Evolutionary conservation across 2,797 vertebrate genomes (phyloP), one percentile per base, ranked within the genome.

Genomic region (Pseudotriccus pelzelni): DNA sequence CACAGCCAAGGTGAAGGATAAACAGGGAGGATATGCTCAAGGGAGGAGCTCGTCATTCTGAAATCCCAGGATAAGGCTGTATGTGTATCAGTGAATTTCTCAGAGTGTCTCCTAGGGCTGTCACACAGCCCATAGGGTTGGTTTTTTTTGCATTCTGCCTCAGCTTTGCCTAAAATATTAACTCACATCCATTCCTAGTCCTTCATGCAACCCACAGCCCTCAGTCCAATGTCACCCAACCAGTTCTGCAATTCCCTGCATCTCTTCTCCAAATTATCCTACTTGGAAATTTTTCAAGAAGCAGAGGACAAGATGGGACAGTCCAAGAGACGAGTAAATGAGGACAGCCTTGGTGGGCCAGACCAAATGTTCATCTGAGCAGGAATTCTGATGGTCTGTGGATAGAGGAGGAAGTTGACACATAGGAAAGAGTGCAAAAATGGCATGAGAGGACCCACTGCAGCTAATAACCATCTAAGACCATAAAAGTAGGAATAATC

Each of bases 41-140:
- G 83, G 25, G 32, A 77, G 21, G 41, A 83, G 6, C 27, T 84
- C 0, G 0, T 30, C 0, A 0, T 36, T 84, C 70, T 82, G 70
- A 83, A 91, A 52, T 14, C 14, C 13, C 16, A 2, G 1, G 37
- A 15, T 37, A 41, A 73, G 8, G 18, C 10, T 46, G 10, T 39
- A 18, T 66, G 24, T 1, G 0, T 46, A 30, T 36, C 49, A 68
- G 23, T 12, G 22, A 6, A 2, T 39, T 84, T 84, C 25, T 39
- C 63, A 52, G 24, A 2, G 8, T 21, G 62, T 32, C 16, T 25
- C 4, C 55, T 36, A 52, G 12, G 36, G 25, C 36, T 84, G 72
- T 56, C 2, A 6, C 25, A 52, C 32, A 88, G 46, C 12, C 24
- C 23, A 9, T 7, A 12, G 55, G 6, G 12, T 21, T 14, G 2